Evolutionary conservation across 2,797 vertebrate genomes (phyloP).

Genomic region (Florisuga fusca): DNA sequence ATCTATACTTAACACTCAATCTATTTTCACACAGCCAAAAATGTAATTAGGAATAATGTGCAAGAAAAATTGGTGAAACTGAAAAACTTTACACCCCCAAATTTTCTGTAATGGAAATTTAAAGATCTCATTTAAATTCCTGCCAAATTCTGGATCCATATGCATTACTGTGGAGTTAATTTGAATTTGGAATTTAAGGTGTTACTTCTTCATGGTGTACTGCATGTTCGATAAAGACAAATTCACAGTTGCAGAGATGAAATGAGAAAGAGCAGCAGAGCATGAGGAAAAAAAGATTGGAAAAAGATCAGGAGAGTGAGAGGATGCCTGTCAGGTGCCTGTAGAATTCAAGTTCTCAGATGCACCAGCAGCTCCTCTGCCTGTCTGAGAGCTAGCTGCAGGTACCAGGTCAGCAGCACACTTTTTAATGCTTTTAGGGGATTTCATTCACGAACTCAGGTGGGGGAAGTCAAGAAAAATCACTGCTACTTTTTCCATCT

Average conservation of each 20-base stretch:
- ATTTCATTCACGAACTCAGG: conserved; percentile 30
- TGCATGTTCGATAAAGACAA: neutral
- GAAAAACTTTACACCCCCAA: neutral
- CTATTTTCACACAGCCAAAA: conserved; percentile 12
- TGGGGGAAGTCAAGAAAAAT: neutral
- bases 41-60: conserved; percentile 24
- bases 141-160: conserved; percentile 51
- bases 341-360: neutral
- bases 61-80: neutral
- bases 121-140: conserved; percentile 11
- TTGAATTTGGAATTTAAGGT: conserved; percentile 50
- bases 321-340: neutral
- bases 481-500: neutral
- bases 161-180: conserved; percentile 26
- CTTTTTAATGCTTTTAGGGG: neutral
- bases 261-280: neutral
- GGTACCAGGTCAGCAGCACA: neutral
- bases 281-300: neutral
- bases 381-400: neutral
- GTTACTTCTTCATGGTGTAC: conserved; percentile 12
- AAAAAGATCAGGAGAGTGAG: neutral
- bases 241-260: neutral
- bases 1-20: neutral
- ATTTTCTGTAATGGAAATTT: conserved; percentile 43
- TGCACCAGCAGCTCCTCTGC: neutral